A percentile compares a stretch with the other conserved stretches of the same genome.
Evolutionary conservation across 2,888 invertebrate genomes (phyloP).

Genomic region (Cephus pygmeus): DNA sequence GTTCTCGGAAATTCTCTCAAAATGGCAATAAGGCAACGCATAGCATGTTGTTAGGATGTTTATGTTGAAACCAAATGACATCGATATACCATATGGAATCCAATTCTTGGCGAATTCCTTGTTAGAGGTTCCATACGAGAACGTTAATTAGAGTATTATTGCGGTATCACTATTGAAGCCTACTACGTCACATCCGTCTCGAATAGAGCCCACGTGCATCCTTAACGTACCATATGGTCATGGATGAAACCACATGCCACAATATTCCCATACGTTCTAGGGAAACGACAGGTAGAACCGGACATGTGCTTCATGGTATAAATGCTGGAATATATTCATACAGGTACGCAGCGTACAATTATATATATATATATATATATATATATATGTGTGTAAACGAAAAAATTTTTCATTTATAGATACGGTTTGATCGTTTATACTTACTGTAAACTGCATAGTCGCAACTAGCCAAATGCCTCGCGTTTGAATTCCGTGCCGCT

Average conservation of each 20-base stretch:
- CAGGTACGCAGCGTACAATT: background rate
- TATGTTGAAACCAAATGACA: background rate
- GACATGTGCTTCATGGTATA: conserved; percentile 29
- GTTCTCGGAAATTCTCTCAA: conserved; percentile 15
- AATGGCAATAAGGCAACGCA: conserved; percentile 3
- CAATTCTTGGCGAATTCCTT: background rate
- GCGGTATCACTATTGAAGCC: background rate
- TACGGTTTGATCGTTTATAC: background rate
- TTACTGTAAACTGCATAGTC: background rate
- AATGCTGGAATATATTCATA: background rate
- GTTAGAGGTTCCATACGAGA: background rate
- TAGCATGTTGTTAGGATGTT: background rate
- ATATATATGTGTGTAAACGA: too few species aligned
- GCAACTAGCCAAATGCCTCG: background rate
- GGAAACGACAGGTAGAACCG: conserved; percentile 27
- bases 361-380: too few species aligned
- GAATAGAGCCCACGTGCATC: conserved; percentile 14
- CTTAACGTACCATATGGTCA: conserved; percentile 42
- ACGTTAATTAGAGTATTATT: background rate
- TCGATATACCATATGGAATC: background rate
- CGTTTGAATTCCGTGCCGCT: background rate
- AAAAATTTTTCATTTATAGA: background rate
- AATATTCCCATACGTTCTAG: conserved; percentile 45
- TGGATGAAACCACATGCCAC: conserved; percentile 45
- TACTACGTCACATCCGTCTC: conserved; percentile 15